Percentiles rank a stretch among this genome's conserved stretches.
These are phyloP conservation scores for Psilopogon haemacephalus DNA, from an alignment of 2,113 vertebrate species.

Conservation along the genomic window DNA sequence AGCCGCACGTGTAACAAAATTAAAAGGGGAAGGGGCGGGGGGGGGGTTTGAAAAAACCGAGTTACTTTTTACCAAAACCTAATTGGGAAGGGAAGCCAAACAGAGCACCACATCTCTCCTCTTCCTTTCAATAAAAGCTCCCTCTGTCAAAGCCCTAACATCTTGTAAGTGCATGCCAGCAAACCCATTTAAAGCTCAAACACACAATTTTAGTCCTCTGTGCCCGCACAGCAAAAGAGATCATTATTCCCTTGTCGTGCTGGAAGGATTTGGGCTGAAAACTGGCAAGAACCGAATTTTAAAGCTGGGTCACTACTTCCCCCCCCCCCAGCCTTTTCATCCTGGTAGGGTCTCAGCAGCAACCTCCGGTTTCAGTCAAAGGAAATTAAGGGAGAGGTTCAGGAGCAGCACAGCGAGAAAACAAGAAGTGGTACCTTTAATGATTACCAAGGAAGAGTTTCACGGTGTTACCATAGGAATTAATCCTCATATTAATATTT, in stretches of 20 bases:
- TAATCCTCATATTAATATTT: constrained; percentile 53
- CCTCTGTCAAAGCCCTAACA: constrained; percentile 30
- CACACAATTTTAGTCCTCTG: constrained; percentile 20
- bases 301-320: not conserved
- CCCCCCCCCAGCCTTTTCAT: not conserved
- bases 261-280: constrained; percentile 11
- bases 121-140: constrained; percentile 3
- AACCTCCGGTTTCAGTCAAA: not conserved
- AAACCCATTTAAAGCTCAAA: constrained; percentile 35
- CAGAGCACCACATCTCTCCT: not conserved
- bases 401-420: not conserved
- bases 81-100: not conserved
- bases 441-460: constrained; percentile 5
- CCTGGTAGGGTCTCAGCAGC: not conserved
- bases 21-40: not conserved
- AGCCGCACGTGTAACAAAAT: not conserved
- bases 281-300: not conserved
- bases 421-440: not conserved
- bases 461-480: constrained; percentile 37
- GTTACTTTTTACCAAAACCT: constrained; percentile 15
- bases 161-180: not conserved
- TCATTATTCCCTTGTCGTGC: not conserved
- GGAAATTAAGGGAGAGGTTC: constrained; percentile 16
- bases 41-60: too few relatives aligned
- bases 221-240: not conserved